Evolutionary conservation across 2,113 vertebrate species (phyloP).

Genomic region (Catagonus wagneri): DNA sequence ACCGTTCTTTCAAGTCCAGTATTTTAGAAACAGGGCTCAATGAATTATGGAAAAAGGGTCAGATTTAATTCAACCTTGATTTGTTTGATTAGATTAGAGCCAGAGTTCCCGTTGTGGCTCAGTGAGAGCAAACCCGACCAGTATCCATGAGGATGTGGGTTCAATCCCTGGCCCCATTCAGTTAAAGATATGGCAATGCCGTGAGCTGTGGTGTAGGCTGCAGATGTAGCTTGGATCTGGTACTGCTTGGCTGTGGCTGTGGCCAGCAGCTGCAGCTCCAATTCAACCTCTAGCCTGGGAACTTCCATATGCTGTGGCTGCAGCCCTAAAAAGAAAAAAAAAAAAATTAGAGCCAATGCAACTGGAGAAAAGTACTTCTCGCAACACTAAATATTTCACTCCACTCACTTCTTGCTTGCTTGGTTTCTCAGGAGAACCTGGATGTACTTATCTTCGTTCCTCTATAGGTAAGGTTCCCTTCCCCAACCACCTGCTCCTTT

Average conservation of each 20-base stretch:
- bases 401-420: neutral
- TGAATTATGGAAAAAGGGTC: neutral
- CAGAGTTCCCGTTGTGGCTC: neutral
- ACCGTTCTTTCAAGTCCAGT: neutral
- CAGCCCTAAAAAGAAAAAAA: too few relatives aligned
- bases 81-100: neutral
- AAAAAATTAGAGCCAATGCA: neutral
- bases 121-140: too few relatives aligned
- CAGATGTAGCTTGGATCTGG: too few relatives aligned
- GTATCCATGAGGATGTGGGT: too few relatives aligned
- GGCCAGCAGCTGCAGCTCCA: too few relatives aligned
- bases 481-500: neutral
- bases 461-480: neutral
- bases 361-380: constrained; percentile 44
- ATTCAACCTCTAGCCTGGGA: too few relatives aligned
- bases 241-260: too few relatives aligned
- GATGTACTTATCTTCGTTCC: neutral
- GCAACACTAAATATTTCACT: constrained; percentile 20
- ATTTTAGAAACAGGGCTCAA: constrained; percentile 4
- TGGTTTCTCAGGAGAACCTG: neutral
- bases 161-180: too few relatives aligned
- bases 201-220: too few relatives aligned
- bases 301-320: too few relatives aligned
- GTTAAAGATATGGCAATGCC: too few relatives aligned
- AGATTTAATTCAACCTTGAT: constrained; percentile 48